These are phyloP conservation scores for Holotrichia oblita DNA, from an alignment of 1,140 invertebrate species.

Conservation along the genomic window DNA sequence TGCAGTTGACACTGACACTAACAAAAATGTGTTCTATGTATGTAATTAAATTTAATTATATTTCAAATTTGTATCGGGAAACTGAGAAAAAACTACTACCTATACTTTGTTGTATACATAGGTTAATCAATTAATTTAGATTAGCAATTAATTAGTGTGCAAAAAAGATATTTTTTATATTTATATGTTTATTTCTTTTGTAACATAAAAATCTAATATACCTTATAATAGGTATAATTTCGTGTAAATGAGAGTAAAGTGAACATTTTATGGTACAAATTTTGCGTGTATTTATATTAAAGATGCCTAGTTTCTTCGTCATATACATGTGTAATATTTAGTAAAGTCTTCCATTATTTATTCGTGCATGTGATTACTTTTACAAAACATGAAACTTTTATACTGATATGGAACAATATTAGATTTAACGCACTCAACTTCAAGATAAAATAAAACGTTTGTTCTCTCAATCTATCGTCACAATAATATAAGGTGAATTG, in stretches of 20 bases:
- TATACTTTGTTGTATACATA: neutral
- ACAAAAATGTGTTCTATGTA: too few species aligned
- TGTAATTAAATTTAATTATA: too few species aligned
- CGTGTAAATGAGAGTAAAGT: neutral
- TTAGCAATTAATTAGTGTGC: neutral
- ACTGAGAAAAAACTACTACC: too few species aligned
- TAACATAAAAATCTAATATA: neutral
- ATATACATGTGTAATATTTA: neutral
- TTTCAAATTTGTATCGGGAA: too few species aligned
- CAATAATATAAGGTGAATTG: neutral
- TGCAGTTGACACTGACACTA: too few species aligned
- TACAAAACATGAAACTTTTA: neutral
- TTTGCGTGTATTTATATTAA: conserved; percentile 25
- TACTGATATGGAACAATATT: neutral
- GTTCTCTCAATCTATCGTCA: neutral
- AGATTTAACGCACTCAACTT: neutral
- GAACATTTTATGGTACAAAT: conserved; percentile 30
- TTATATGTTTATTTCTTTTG: neutral
- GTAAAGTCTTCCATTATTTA: conserved; percentile 22
- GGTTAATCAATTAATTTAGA: neutral
- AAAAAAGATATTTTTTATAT: conserved; percentile 10
- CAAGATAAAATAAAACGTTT: neutral
- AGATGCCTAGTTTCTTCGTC: neutral
- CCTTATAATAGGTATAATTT: neutral
- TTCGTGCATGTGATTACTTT: conserved; percentile 4